Percentiles rank a stretch among this genome's conserved stretches.
phyloP scores from a whole-genome alignment of 2,888 invertebrate species.

The Drosophila anomalata region DNA sequence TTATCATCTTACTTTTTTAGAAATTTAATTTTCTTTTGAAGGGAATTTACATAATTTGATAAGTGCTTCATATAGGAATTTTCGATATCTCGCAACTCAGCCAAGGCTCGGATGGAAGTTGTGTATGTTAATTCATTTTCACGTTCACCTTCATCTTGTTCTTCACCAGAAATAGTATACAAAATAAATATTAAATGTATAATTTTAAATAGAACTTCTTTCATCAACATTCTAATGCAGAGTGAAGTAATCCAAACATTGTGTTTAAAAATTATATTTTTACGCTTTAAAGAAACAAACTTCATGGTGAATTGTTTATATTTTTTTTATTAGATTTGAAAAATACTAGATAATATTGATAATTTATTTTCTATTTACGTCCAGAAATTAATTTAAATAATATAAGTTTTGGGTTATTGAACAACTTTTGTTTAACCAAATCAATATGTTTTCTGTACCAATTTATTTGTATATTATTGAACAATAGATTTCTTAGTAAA shows the following conservation, averaged over 20 bases:
- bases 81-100: constrained; percentile 26
- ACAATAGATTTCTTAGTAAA: too few species aligned
- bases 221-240: background rate
- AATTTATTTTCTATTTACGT: too few species aligned
- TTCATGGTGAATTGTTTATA: background rate
- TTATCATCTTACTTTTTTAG: constrained; percentile 10
- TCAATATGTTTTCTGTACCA: too few species aligned
- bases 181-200: background rate
- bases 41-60: constrained; percentile 1
- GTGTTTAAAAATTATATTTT: background rate
- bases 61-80: constrained; percentile 26
- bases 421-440: too few species aligned
- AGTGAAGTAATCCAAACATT: background rate
- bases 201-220: background rate
- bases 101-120: constrained; percentile 26
- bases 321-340: background rate
- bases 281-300: background rate
- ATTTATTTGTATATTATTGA: too few species aligned
- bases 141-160: background rate
- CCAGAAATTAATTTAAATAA: too few species aligned
- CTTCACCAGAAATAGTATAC: background rate
- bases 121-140: constrained; percentile 6
- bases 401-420: too few species aligned
- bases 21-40: constrained; percentile 8
- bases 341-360: background rate